Evolutionary conservation across 2,888 invertebrate species (phyloP), one percentile per base, ranked within the genome.

Genomic region (Pristionchus maxplancki): DNA sequence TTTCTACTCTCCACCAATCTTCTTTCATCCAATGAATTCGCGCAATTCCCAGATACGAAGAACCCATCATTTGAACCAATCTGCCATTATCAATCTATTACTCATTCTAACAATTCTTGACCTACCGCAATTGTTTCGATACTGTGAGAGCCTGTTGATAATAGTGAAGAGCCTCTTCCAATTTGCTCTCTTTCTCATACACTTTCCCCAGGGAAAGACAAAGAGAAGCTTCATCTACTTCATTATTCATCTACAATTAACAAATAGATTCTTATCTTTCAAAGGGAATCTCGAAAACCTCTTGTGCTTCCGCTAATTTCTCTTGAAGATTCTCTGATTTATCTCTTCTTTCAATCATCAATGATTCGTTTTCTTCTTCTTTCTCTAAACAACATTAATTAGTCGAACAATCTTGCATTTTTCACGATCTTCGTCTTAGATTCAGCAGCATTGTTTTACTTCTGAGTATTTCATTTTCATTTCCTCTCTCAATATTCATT

Each of bases 101-200:
- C 31, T 74, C 0, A 6, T 24, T n/a, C 64, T n/a, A 74, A 34
- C 11, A 34, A 67, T 44, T 53, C 4, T 62, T 31, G 31, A 62
- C 11, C n/a, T 87, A 88, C 78, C 88, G 28, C 24, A 88, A 20
- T 62, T 88, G 78, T 40, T 64, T 53, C 17, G 88, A 44, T 20
- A 88, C 88, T 9, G 88, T 62, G 48, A 88, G 81, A 34, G 88
- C 78, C 11, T 88, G 88, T 62, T 88, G 44, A 53, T 40, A 88
- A 58, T 64, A 88, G 28, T 88, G 88, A 13, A 88, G 78, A 34
- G 88, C 53, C 44, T 88, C 88, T 34, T 88, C 81, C 20, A 40
- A 31, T 34, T 64, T 88, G 17, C 34, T 78, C 28, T 58, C 81
- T 48, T 62, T 28, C 44, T 81, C 81, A 17, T 78, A n/a, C 1